These are phyloP conservation scores for Varecia variegata DNA, from an alignment of 2,797 vertebrate genomes.

Conservation along the genomic window DNA sequence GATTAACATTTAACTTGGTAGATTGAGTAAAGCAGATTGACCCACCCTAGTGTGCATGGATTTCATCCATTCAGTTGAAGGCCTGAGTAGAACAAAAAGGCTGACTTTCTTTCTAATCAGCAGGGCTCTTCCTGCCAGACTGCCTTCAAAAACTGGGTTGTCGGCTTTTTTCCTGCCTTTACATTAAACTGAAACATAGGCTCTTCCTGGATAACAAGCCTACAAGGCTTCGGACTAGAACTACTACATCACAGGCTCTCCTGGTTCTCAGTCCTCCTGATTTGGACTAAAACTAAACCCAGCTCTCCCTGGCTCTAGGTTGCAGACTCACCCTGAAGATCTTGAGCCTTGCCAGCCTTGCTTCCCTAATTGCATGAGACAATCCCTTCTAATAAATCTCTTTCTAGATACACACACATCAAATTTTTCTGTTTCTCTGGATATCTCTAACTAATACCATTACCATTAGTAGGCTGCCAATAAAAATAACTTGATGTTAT, in stretches of 20 bases:
- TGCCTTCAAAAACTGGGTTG: background rate
- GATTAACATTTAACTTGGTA: background rate
- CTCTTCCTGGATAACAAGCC: background rate
- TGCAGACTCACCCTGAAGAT: background rate
- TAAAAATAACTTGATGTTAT: background rate
- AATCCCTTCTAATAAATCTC: background rate
- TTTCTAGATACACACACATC: background rate
- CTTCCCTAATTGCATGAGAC: background rate
- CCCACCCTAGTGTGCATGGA: background rate
- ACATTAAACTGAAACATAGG: background rate
- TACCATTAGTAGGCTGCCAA: background rate
- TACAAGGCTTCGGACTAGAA: background rate
- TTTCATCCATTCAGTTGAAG: background rate
- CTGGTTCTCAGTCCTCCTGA: background rate
- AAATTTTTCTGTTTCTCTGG: background rate
- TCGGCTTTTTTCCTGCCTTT: background rate
- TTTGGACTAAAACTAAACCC: background rate
- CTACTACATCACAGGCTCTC: background rate
- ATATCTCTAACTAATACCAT: background rate
- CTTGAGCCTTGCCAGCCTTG: background rate
- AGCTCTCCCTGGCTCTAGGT: background rate
- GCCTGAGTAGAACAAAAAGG: background rate
- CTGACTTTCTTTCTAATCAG: background rate
- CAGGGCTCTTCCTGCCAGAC: background rate
- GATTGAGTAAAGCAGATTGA: background rate